Conservation (phyloP, 2,888 invertebrate genomes). For the Mesochorus sp. region DNA sequence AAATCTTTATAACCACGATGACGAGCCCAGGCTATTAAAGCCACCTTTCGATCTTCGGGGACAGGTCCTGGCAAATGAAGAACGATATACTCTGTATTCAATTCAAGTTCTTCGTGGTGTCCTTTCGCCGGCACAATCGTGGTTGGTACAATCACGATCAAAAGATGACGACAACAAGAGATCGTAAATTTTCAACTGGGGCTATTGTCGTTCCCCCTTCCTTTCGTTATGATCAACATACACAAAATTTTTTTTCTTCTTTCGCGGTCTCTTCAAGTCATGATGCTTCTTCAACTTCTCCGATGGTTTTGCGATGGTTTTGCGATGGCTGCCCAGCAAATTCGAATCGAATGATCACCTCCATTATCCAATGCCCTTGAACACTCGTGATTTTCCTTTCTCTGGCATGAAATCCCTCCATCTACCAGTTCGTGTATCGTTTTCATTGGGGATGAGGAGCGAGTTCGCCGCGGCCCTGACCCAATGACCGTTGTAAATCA, state of each 20-base stretch:
- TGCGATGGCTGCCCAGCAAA: not conserved
- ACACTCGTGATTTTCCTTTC: slow-evolving; percentile 33
- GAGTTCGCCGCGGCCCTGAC: slow-evolving; percentile 66
- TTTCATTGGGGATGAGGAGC: slow-evolving; percentile 56
- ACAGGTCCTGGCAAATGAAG: not conserved
- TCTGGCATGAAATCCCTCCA: slow-evolving; percentile 13
- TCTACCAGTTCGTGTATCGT: slow-evolving; percentile 19
- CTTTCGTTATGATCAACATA: too few species aligned
- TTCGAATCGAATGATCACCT: slow-evolving; percentile 2
- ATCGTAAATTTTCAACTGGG: not conserved
- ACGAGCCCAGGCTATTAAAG: not conserved
- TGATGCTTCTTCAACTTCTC: not conserved
- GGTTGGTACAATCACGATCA: not conserved
- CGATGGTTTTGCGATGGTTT: not conserved
- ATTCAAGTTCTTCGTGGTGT: not conserved
- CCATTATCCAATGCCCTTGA: slow-evolving; percentile 18
- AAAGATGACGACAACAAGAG: not conserved
- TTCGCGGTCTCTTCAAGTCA: not conserved
- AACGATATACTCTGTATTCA: not conserved
- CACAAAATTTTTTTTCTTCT: not conserved
- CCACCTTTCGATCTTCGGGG: not conserved
- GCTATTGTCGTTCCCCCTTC: not conserved
- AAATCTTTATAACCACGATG: not conserved
- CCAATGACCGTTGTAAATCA: slow-evolving; percentile 71
- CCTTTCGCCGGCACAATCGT: not conserved